Conservation (phyloP, 2,797 vertebrate genomes). For the Bradypus variegatus region DNA sequence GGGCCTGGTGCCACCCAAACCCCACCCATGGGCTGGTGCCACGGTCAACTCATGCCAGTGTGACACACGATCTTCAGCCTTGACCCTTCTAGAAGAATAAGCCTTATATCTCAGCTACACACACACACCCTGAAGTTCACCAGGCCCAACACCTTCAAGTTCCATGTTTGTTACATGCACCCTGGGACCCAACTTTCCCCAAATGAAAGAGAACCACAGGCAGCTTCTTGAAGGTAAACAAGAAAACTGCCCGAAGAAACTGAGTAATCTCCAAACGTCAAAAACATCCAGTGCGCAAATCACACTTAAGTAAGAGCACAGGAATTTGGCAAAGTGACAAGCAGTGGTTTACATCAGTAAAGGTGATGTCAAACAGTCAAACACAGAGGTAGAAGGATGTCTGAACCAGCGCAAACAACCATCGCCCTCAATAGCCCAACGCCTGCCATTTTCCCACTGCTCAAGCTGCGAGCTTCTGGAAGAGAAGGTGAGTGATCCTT, state of each 20-base stretch:
- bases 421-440: neutral
- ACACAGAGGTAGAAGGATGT: slow-evolving; percentile 19
- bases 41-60: neutral
- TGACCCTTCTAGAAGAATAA: neutral
- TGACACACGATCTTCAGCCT: neutral
- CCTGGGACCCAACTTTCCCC: slow-evolving; percentile 24
- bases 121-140: neutral
- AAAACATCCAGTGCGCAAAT: slow-evolving; percentile 49
- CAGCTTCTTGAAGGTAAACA: slow-evolving; percentile 56
- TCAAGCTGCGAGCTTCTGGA: neutral
- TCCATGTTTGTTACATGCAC: neutral
- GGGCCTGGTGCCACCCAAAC: neutral
- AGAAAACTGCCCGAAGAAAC: slow-evolving; percentile 63
- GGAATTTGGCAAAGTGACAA: slow-evolving; percentile 54
- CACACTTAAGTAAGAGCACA: slow-evolving; percentile 45
- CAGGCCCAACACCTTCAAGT: neutral
- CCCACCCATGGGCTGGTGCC: neutral
- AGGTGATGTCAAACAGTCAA: slow-evolving; percentile 31
- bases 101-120: neutral
- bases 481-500: neutral
- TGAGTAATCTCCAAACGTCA: slow-evolving; percentile 64
- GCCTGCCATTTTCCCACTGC: neutral
- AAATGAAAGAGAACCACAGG: slow-evolving; percentile 42
- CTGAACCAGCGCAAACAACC: neutral
- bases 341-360: slow-evolving; percentile 50